Base-by-base conservation (phyloP, 1,140 invertebrate genomes). In the Zaprionus nigranus region DNA sequence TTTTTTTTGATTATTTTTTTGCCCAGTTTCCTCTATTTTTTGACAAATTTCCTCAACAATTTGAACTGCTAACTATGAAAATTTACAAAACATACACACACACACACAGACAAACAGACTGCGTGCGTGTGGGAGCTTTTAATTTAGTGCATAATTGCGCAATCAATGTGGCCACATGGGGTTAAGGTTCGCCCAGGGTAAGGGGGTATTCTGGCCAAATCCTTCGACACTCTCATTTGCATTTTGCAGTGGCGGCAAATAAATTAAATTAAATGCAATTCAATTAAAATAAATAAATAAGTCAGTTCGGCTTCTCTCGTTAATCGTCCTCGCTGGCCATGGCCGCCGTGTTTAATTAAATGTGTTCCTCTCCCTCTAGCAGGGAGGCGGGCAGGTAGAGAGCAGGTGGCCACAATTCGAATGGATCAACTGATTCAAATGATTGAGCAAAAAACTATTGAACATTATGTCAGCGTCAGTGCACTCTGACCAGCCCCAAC, bases 101-200 rank as follows among this genome's bases (percentile, higher is more conserved):
- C 1, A 38, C 22, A 61, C 20, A 51, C 11, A 53, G 20, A 5
- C 17, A 53, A 11, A 5, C 17, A 22, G 46, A 24, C n/a, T 38
- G 58, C n/a, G 65, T 36, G 43, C 17, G 46, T 53, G 36, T 30
- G 46, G 51, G 53, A 54, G 73, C 67, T 67, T 77, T 77, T 73
- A 77, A 77, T 73, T 77, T 73, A 73, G 75, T 77, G 63, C 75
- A 77, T 77, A 77, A 77, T 77, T 77, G 75, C 75, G 63, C 60
- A 77, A 77, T 77, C 69, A 77, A 57, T 63, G 62, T 56, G 61
- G 59, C 46, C 40, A 43, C 26, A 13, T 22, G 46, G 46, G 46
- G 46, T 24, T 51, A 51, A 51, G 20, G 20, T 0, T 13, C 40
- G 2, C n/a, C 40, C 17, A 2, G 28, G n/a, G 20, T 4, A 40